Evolutionary conservation across 2,797 vertebrate species (phyloP).

Genomic region (Gila robusta): DNA sequence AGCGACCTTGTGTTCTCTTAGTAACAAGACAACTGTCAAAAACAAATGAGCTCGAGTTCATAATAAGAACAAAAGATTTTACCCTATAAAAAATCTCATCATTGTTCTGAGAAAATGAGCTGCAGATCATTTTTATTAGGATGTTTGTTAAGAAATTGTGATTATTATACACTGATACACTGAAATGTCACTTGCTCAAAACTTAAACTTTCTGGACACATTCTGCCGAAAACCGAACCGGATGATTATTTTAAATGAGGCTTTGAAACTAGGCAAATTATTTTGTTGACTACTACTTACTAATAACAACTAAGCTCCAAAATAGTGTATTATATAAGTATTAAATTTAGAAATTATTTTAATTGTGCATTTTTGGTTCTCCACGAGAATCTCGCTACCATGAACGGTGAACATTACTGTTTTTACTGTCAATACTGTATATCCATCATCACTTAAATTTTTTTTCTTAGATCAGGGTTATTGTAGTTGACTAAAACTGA

Average conservation of each 20-base stretch:
- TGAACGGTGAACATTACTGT: neutral
- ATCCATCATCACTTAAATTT: neutral
- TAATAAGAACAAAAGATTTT: conserved; percentile 21
- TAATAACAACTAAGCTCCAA: neutral
- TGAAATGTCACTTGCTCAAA: neutral
- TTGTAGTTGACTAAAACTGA: neutral
- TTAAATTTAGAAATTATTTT: neutral
- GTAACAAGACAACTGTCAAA: conserved; percentile 49
- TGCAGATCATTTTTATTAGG: neutral
- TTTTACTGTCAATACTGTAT: neutral
- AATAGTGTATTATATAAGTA: neutral
- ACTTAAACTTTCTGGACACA: neutral
- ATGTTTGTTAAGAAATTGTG: neutral
- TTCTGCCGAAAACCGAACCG: neutral
- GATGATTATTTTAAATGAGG: neutral
- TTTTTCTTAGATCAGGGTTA: neutral
- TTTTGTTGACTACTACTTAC: neutral
- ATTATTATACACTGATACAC: neutral
- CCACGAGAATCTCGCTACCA: neutral
- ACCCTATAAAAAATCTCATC: neutral
- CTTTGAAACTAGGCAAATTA: neutral
- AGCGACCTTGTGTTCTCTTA: conserved; percentile 46
- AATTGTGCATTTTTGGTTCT: neutral
- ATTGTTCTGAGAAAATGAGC: neutral
- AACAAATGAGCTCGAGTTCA: conserved; percentile 42